phyloP scores from a whole-genome alignment of 2,888 invertebrate species.

The Orchesellides sinensis region DNA sequence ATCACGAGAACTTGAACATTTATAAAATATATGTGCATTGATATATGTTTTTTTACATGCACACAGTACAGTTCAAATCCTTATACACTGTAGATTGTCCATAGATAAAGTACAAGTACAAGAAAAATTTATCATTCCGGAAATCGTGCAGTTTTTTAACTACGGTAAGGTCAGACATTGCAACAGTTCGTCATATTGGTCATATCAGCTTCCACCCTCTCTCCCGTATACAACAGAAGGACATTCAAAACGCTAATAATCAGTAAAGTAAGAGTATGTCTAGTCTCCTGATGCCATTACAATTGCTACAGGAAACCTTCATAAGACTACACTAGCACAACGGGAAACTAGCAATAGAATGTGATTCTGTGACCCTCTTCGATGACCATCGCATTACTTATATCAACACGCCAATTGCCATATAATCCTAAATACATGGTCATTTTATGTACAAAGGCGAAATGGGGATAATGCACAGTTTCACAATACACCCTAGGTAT shows the following conservation, averaged over 20 bases:
- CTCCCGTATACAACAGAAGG: constrained; percentile 16
- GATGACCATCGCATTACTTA: constrained; percentile 70
- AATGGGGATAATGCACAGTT: background rate
- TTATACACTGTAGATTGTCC: too few species aligned
- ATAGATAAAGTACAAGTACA: too few species aligned
- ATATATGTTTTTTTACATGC: too few species aligned
- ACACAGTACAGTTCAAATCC: too few species aligned
- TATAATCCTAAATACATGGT: constrained; percentile 52
- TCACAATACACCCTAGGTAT: constrained; percentile 24
- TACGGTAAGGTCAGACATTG: too few species aligned
- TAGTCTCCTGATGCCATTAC: constrained; percentile 48
- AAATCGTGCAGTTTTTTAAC: too few species aligned
- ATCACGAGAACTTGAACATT: too few species aligned
- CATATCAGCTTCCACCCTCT: background rate
- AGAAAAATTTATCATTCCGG: too few species aligned
- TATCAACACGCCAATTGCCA: constrained; percentile 69
- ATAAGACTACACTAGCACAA: background rate
- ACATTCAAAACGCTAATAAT: constrained; percentile 55
- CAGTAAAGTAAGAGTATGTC: constrained; percentile 58
- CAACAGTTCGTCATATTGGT: constrained; percentile 34
- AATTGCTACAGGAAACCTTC: constrained; percentile 34
- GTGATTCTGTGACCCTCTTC: constrained; percentile 63
- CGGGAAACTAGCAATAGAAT: constrained; percentile 19
- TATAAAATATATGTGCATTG: too few species aligned
- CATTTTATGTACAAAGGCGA: too few species aligned